Base-by-base conservation (phyloP, 2,797 vertebrate genomes). In the Halcyon badia region DNA sequence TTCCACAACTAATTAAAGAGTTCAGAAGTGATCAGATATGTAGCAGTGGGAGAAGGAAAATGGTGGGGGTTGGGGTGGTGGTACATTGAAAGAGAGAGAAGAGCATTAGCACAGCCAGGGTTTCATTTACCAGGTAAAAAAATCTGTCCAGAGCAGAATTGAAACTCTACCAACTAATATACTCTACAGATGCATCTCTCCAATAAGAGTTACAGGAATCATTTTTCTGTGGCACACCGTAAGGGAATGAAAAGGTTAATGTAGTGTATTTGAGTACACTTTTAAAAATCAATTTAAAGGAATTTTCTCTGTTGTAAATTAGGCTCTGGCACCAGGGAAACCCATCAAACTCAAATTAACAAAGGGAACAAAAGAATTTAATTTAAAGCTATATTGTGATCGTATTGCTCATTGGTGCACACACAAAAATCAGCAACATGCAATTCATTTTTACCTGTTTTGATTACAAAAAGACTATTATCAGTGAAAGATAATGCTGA, bases 281-380 rank as follows among this genome's bases (percentile, higher is more conserved):
- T 96, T 94, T 71, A 76, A 97, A 92, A 96, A 97, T 93, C 95
- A 97, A 95, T 97, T 96, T 90, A 96, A 95, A 68, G 37, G 33
- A 87, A 88, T 91, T 89, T 89, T 94, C 49, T 88, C 66, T 84
- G 37, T 49, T 91, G 20, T 79, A 97, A 97, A 93, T 95, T 90
- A 95, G 75, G 76, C 56, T 65, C 49, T 65, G 68, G 73, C 79
- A 95, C 44, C 48, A 79, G 82, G 77, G 86, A 80, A 96, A 97
- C 90, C 71, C 82, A 96, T 85, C 57, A 95, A 94, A 92, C 65
- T 84, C 83, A 93, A 86, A 92, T 94, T 96, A 95, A 85, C 30
- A 69, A 87, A 97, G 94, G 78, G 84, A 97, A 97, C 70, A 84
- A 89, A 97, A 90, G 12, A 94, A 96, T 96, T 94, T 89, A 73